Evolutionary conservation across 2,113 vertebrate species (phyloP), one percentile per base, ranked within the genome.

Genomic region (Gorsachius goisagi): DNA sequence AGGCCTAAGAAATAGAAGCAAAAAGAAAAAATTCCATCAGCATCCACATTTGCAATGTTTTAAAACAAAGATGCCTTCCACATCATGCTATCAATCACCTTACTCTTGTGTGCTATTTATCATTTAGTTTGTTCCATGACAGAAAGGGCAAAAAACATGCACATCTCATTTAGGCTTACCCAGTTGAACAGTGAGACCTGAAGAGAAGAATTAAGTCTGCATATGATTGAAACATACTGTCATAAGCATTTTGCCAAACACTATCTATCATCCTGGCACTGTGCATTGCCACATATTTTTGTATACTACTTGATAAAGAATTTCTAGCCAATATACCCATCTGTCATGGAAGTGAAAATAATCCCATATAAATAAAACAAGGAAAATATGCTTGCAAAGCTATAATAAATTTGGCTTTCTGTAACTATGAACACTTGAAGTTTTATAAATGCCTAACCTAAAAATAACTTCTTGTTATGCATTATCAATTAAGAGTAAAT

Each of bases 271-370:
- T 80, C 47, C 74, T 90, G 89, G 81, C 95, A 85, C 49, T 37
- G 35, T 10, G 15, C 21, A 16, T 13, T 62, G 81, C 93, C 71
- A 88, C 66, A 58, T 91, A 66, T 85, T 96, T 96, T 91, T 88
- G 75, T 94, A 15, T 50, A 58, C 37, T 64, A 58, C 50, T 88
- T 45, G 10, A 83, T 47, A 35, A 86, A 59, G 63, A 71, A 76
- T 80, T 88, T 41, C 82, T 35, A 96, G 85, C 78, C 93, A 96
- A 79, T 52, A 69, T 23, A 69, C 9, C 90, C 55, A 60, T 90
- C 88, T 97, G 96, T 88, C 72, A 77, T 18, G 47, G 33, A 66
- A 86, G 39, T 39, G 67, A 95, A 94, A 94, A 94, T 71, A 96
- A 83, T 50, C 28, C 67, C 88, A 67, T 53, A 74, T 32, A 91